These are phyloP conservation scores for Intellagama lesueurii DNA, from an alignment of 2,797 vertebrate genomes.

Conservation along the genomic window DNA sequence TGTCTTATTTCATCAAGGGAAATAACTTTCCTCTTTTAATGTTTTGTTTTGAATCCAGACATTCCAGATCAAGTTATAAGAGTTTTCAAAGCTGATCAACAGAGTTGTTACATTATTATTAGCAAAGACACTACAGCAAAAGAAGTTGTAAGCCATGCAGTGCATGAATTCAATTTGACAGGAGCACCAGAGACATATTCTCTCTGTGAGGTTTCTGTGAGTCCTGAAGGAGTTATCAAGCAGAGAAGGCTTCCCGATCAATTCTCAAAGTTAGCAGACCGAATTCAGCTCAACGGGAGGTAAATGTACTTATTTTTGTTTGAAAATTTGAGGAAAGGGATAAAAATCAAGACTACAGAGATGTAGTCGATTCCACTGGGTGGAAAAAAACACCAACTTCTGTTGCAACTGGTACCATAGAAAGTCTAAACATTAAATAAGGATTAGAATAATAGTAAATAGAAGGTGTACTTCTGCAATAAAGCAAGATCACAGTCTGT, in stretches of 20 bases:
- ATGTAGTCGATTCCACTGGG: not conserved
- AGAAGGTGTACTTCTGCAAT: slow-evolving; percentile 39
- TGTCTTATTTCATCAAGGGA: not conserved
- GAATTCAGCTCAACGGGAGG: slow-evolving; percentile 97
- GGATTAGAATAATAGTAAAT: slow-evolving; percentile 46
- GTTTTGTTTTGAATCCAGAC: slow-evolving; percentile 78
- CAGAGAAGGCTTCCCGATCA: slow-evolving; percentile 94
- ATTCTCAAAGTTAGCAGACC: slow-evolving; percentile 94
- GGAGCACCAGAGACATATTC: slow-evolving; percentile 89
- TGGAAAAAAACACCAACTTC: not conserved
- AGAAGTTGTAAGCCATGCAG: slow-evolving; percentile 91
- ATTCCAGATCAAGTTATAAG: slow-evolving; percentile 96
- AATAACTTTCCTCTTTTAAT: not conserved
- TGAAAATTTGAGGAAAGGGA: not conserved
- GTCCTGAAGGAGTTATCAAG: slow-evolving; percentile 94
- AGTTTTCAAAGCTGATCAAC: slow-evolving; percentile 96
- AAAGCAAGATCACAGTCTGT: slow-evolving; percentile 28
- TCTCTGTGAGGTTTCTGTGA: slow-evolving; percentile 94
- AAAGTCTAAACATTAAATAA: not conserved
- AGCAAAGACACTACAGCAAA: slow-evolving; percentile 97
- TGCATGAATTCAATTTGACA: slow-evolving; percentile 90
- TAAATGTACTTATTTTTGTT: slow-evolving; percentile 49
- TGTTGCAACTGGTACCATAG: slow-evolving; percentile 26
- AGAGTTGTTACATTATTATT: slow-evolving; percentile 98
- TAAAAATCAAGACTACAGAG: not conserved